A percentile compares a stretch with the other conserved stretches of the same genome.
phyloP scores from a whole-genome alignment of 2,797 vertebrate genomes.

The Threskiornis aethiopicus region DNA sequence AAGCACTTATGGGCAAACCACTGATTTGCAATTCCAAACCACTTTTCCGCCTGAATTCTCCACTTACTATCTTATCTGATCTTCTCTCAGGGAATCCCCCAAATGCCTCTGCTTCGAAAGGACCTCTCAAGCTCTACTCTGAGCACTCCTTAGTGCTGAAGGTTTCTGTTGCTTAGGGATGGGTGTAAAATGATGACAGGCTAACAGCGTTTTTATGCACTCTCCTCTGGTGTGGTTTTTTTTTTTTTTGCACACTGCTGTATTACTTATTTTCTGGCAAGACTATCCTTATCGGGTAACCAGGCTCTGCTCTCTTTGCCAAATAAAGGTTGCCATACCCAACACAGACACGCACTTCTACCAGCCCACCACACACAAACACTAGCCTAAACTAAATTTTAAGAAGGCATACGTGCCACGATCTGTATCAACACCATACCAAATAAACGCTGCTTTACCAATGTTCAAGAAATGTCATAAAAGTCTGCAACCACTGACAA shows the following conservation, averaged over 20 bases:
- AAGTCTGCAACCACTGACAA: neutral
- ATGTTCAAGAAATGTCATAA: neutral
- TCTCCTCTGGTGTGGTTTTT: too few relatives aligned
- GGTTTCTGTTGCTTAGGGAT: neutral
- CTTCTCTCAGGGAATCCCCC: conserved; percentile 55
- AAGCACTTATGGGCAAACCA: conserved; percentile 59
- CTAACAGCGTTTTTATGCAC: neutral
- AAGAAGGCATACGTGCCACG: neutral
- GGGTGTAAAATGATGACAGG: neutral
- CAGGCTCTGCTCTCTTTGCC: neutral
- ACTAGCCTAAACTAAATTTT: neutral
- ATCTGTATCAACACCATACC: neutral
- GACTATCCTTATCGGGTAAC: neutral
- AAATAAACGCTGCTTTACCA: neutral
- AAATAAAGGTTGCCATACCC: neutral
- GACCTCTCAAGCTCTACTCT: neutral
- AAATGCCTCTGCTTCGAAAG: neutral
- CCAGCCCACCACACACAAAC: neutral
- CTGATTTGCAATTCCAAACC: conserved; percentile 67
- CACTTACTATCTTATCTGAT: conserved; percentile 63
- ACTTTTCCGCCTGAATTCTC: conserved; percentile 48
- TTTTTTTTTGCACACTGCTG: neutral
- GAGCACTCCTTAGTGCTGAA: neutral
- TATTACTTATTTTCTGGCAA: neutral
- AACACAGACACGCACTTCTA: neutral